A percentile compares a stretch with the other conserved stretches of the same genome.
Evolutionary conservation across 1,140 invertebrate genomes (phyloP).

Genomic region (Cepaea nemoralis): DNA sequence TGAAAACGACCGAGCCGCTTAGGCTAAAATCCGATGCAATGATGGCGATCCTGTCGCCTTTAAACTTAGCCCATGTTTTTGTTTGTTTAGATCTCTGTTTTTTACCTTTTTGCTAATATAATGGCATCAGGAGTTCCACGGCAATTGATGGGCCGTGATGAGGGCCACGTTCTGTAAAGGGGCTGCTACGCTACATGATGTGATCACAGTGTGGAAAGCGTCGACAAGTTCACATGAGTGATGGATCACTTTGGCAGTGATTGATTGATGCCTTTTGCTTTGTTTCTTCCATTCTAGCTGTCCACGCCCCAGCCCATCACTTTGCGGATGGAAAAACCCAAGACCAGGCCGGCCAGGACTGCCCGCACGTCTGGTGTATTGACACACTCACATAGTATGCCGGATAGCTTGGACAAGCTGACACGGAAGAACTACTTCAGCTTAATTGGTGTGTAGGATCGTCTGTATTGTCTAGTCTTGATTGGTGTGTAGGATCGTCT

Average conservation of each 20-base stretch:
- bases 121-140: no score
- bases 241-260: not conserved
- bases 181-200: no score
- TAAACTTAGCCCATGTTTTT: no score
- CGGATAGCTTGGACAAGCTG: constrained; percentile 64
- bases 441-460: constrained; percentile 45
- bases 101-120: no score
- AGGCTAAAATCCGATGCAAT: no score
- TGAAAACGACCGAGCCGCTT: no score
- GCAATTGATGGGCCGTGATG: not conserved
- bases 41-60: no score
- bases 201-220: no score
- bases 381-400: constrained; percentile 63
- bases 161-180: not conserved
- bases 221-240: not conserved
- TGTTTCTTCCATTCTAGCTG: constrained; percentile 70
- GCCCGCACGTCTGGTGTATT: constrained; percentile 42
- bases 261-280: not conserved
- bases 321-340: constrained; percentile 73
- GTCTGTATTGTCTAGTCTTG: constrained; percentile 21
- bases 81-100: no score
- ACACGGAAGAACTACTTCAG: constrained; percentile 55
- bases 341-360: constrained; percentile 64
- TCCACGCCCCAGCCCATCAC: constrained; percentile 78
- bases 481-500: constrained; percentile 42